phyloP scores from a whole-genome alignment of 2,888 invertebrate genomes.

The Apocheima hispidaria region DNA sequence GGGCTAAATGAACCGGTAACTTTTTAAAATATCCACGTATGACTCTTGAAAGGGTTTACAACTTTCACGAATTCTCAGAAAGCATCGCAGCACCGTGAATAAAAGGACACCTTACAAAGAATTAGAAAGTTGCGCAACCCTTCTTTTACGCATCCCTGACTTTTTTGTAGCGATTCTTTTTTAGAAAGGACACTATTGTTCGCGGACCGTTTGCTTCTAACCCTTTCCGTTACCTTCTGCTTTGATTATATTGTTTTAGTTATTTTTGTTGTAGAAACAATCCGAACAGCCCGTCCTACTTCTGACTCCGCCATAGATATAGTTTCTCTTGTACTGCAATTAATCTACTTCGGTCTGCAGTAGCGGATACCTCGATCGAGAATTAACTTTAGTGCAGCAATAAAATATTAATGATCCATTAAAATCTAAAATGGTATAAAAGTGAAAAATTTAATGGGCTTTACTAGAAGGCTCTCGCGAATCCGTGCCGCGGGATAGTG shows the following conservation, averaged over 20 bases:
- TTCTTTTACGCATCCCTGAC: slow-evolving; percentile 73
- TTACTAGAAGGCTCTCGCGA: slow-evolving; percentile 71
- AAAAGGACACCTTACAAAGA: slow-evolving; percentile 79
- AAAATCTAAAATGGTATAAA: slow-evolving; percentile 84
- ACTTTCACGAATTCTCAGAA: slow-evolving; percentile 81
- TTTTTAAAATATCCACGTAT: slow-evolving; percentile 52
- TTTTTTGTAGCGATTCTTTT: slow-evolving; percentile 74
- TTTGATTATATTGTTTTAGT: slow-evolving; percentile 65
- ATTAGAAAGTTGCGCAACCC: slow-evolving; percentile 86
- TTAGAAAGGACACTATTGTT: slow-evolving; percentile 75
- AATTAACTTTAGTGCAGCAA: slow-evolving; percentile 81
- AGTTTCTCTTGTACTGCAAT: slow-evolving; percentile 52
- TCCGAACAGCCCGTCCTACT: slow-evolving; percentile 41
- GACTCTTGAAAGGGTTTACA: slow-evolving; percentile 62
- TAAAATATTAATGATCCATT: slow-evolving; percentile 84
- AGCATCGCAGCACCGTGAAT: slow-evolving; percentile 56
- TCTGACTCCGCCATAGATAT: slow-evolving; percentile 30
- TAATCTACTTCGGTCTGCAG: slow-evolving; percentile 75
- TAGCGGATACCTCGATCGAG: slow-evolving; percentile 81
- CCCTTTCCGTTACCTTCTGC: slow-evolving; percentile 81
- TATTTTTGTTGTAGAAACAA: slow-evolving; percentile 60
- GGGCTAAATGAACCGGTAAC: slow-evolving; percentile 63
- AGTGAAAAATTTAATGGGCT: slow-evolving; percentile 81
- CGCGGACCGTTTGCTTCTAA: slow-evolving; percentile 74
- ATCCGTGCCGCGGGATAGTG: slow-evolving; percentile 66